These are phyloP conservation scores for Druon quercuslanigerum DNA, from an alignment of 1,140 invertebrate genomes.

Conservation along the genomic window DNA sequence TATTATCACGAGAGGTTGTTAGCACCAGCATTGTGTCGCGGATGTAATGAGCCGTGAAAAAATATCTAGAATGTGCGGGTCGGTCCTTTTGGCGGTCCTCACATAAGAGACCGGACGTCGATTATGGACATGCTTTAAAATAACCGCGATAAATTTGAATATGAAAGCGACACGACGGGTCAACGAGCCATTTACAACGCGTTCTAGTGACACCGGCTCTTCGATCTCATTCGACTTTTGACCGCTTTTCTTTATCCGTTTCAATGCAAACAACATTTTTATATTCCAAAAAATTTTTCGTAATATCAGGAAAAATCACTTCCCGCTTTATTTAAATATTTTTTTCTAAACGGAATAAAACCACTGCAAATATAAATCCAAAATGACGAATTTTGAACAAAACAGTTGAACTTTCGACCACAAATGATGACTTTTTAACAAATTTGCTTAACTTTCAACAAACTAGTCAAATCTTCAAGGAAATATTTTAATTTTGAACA, in stretches of 20 bases:
- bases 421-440: too few relatives aligned
- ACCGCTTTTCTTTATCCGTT: neutral
- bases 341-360: too few relatives aligned
- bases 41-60: constrained; percentile 47
- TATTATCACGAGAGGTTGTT: constrained; percentile 52
- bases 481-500: too few relatives aligned
- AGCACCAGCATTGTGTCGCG: constrained; percentile 47
- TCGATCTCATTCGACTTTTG: neutral
- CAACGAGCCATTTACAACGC: constrained; percentile 14
- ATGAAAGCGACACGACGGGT: constrained; percentile 10
- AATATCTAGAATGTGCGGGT: constrained; percentile 38
- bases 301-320: too few relatives aligned
- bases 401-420: too few relatives aligned
- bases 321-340: too few relatives aligned
- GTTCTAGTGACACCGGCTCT: neutral
- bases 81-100: constrained; percentile 18
- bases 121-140: constrained; percentile 14
- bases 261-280: too few relatives aligned
- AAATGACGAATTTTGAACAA: too few relatives aligned
- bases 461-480: too few relatives aligned
- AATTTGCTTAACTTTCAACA: too few relatives aligned
- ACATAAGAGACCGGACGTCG: neutral
- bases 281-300: too few relatives aligned
- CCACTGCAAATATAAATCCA: too few relatives aligned
- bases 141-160: constrained; percentile 24